Base-by-base conservation (phyloP, 2,113 vertebrate genomes). In the Pluvianellus socialis region DNA sequence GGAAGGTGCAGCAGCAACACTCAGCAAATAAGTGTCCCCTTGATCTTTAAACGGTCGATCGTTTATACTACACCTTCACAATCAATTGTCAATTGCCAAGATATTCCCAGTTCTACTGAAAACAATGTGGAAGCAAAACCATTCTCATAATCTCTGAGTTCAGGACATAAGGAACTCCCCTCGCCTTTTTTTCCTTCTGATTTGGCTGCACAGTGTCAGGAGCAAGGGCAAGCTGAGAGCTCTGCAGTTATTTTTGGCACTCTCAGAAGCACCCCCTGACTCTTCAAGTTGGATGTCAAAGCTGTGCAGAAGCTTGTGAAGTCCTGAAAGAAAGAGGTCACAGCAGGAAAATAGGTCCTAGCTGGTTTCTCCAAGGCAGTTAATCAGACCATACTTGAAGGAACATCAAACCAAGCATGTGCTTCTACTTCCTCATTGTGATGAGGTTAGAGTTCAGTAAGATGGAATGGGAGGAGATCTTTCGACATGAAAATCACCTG, bases 401-500 rank as follows among this genome's bases (percentile, higher is more conserved):
- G 70, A 91, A 72, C 88, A 94, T 61, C 86, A 88, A 79, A 79
- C 80, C 77, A 49, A 92, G 52, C 83, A 81, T 33, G 47, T 81
- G 72, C 42, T 94, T 71, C 65, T 93, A 24, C 83, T 95, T 96
- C 90, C 94, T 93, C 70, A 5, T 83, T 30, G 18, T 38, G 79
- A 79, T 65, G 79, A 67, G 67, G 40, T 70, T 38, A 42, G 71
- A 83, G 83, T 81, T 81, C 66, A 85, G 67, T 47, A 19, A 72
- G 65, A 61, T 3, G 40, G 68, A 71, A 83, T 45, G 47, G 75
- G 95, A 96, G 88, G 66, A 91, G 77, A 62, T 21, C 38, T 94
- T 68, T 84, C 33, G 3, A 65, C 88, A 94, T 62, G 88, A 94
- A 96, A 96, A 89, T 94, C 77, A 72, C 55, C 83, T 84, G 86